Evolutionary conservation across 2,797 vertebrate species (phyloP).

Genomic region (Eulemur rubriventer): DNA sequence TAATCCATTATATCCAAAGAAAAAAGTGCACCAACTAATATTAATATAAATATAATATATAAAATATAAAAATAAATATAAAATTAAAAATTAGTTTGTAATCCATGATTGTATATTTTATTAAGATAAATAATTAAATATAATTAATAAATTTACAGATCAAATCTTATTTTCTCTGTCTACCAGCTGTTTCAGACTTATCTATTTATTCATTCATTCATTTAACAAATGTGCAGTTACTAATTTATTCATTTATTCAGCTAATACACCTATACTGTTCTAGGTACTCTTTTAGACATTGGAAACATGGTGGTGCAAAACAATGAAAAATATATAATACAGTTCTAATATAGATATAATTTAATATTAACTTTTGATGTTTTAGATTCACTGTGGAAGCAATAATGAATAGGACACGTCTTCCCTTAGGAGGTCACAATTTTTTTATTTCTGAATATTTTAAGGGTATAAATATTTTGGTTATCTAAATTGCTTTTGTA

Average conservation of each 20-base stretch:
- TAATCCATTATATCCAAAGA: background rate
- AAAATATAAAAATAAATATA: background rate
- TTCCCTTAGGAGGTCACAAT: background rate
- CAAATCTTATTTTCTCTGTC: background rate
- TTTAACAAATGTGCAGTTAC: background rate
- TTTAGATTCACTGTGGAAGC: background rate
- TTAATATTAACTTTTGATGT: background rate
- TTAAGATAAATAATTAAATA: background rate
- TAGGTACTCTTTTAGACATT: background rate
- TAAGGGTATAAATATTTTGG: too few species aligned
- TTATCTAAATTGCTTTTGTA: too few species aligned
- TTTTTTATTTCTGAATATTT: too few species aligned
- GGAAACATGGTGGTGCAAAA: background rate
- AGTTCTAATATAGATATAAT: background rate
- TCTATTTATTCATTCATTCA: background rate
- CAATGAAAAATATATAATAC: background rate
- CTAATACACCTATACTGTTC: background rate
- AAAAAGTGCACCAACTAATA: background rate
- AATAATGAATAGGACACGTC: background rate
- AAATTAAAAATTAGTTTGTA: background rate
- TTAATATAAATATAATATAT: background rate
- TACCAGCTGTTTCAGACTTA: background rate
- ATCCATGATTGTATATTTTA: background rate
- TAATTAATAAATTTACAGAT: background rate
- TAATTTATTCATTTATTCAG: background rate